Evolutionary conservation across 2,888 invertebrate species (phyloP), one percentile per base, ranked within the genome.

Genomic region (Pyrrhosoma nymphula): DNA sequence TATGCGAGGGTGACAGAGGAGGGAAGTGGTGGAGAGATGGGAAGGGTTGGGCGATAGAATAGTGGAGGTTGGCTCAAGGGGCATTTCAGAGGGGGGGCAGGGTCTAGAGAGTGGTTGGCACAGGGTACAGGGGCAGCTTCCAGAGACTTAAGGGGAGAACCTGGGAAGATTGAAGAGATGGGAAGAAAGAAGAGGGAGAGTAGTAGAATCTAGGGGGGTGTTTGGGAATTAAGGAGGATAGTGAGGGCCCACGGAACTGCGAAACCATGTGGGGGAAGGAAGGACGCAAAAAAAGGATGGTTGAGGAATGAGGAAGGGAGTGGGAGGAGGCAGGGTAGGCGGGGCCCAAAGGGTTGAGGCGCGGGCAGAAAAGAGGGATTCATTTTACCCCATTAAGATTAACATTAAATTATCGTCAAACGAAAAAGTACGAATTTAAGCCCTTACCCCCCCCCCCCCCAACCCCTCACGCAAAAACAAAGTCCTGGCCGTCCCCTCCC

Each of bases 331-430:
- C 23, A 35, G 60, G 18, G 26, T 47, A 10, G 26, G 75, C 47
- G 35, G 90, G 0, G 90, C 56, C 35, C 56, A n/a, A 60, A 60
- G 90, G 35, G 90, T 56, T 91, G n/a, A 47, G 39, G 39, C 35
- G 75, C 55, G 47, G 89, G 89, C n/a, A 93, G 93, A 93, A 93
- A 69, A 93, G 93, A 93, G 93, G 93, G 93, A 93, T 93, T 93
- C 93, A 93, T 93, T 93, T 93, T 75, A 75, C 14, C 93, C 93
- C 93, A 93, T 93, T 93, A 93, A 93, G 93, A 93, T 93, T 93
- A 93, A 93, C 93, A 93, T 93, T 93, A 93, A 93, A 93, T 93
- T 93, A 93, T 93, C 93, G 93, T 93, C 93, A 69, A 75, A 63
- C 75, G 47, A 69, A 91, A 93, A 93, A 93, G 93, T 93, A 93